Evolutionary conservation across 92 coral and sea anemone species (phyloP), one percentile per base, ranked within the genome.

Genomic region (Bergia sp.): DNA sequence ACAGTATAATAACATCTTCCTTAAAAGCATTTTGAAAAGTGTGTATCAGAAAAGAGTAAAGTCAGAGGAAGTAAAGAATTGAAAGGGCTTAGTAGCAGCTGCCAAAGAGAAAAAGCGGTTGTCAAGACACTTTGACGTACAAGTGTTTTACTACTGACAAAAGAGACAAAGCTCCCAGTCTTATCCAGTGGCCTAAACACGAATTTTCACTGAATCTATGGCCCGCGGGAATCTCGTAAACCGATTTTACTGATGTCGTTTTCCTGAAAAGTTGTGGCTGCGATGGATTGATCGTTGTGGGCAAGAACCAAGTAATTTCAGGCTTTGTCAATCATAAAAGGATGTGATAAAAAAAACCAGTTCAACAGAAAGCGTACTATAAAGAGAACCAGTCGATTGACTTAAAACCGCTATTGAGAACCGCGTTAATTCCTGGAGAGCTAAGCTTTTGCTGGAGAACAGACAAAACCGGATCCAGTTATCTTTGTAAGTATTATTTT

Each of bases 61-160:
- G 69, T 18, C 69, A 7, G 5, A 20, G 12, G 69, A 61, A 7
- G 29, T 7, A 4, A 16, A 23, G 65, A 61, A 61, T 61, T 8
- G 69, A 61, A 61, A 61, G 20, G 69, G 7, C 29, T 61, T 13
- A 23, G 23, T 5, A 84, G 76, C 76, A 82, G 76, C 86, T 65
- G 76, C 67, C 75, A 74, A 44, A n/a, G 87, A 16, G 18, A 37
- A 45, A 38, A 72, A 49, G 66, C 61, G 66, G 87, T 84, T 47
- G 79, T 47, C 87, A 84, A 84, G 87, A 84, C 87, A 43, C 18
- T 84, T 36, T 37, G 23, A 8, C 6, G 6, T 29, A 29, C 12
- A 20, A 49, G 39, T 69, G 21, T 39, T 55, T 80, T 37, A 11
- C 18, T 21, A 77, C 37, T 8, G 72, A 23, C 67, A 55, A 12